Percentiles rank a stretch among this genome's conserved stretches.
Conservation (phyloP, 1,140 invertebrate genomes). For the Wasmannia auropunctata region DNA sequence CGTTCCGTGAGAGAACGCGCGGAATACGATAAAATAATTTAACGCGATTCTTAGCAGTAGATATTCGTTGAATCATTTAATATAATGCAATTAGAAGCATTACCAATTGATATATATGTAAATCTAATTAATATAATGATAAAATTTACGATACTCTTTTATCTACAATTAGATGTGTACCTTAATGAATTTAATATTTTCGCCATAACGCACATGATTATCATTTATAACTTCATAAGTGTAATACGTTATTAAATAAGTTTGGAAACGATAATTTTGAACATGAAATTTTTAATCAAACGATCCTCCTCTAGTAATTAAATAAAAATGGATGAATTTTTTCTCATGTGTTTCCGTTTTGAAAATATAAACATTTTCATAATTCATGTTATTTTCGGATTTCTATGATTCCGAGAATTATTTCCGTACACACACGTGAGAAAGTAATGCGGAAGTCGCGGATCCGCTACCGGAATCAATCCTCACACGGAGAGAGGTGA, state of each 20-base stretch:
- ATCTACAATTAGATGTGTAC: too few species aligned
- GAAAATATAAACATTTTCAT: neutral
- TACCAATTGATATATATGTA: too few species aligned
- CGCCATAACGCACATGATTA: too few species aligned
- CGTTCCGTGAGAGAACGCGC: slow-evolving; percentile 3
- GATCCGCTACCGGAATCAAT: slow-evolving; percentile 13
- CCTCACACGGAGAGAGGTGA: neutral
- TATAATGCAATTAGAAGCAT: neutral
- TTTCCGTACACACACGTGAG: neutral
- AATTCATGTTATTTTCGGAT: neutral
- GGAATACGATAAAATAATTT: neutral
- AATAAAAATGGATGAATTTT: neutral
- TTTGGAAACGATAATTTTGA: neutral
- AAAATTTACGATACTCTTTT: neutral
- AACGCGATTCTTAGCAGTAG: neutral
- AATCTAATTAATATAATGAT: neutral
- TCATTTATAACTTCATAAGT: neutral
- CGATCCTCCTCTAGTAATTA: neutral
- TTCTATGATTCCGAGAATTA: neutral
- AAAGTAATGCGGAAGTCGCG: slow-evolving; percentile 13
- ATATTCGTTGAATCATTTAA: neutral
- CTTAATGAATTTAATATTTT: too few species aligned
- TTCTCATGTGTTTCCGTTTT: neutral
- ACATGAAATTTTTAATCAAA: neutral
- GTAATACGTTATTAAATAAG: too few species aligned